Conservation (phyloP, 2,888 invertebrate species). For the Lasioglossum oenotherae region DNA sequence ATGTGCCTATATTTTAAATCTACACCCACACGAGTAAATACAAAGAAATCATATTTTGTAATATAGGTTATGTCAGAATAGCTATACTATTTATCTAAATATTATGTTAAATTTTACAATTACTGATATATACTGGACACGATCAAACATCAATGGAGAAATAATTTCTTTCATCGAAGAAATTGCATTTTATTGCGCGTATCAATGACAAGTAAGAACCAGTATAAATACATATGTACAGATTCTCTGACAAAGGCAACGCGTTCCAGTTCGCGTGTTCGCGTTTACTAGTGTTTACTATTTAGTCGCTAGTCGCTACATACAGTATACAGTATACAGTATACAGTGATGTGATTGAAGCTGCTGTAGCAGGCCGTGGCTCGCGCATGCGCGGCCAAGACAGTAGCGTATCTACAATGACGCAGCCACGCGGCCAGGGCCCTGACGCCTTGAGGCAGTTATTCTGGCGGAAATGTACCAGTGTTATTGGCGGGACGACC, state of each 20-base stretch:
- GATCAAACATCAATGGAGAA: neutral
- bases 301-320: too few relatives aligned
- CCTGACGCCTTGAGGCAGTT: too few relatives aligned
- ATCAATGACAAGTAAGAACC: neutral
- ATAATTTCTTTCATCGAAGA: neutral
- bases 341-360: too few relatives aligned
- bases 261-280: neutral
- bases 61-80: slow-evolving; percentile 13
- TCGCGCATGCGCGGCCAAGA: too few relatives aligned
- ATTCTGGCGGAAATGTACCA: too few relatives aligned
- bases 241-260: neutral
- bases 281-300: too few relatives aligned
- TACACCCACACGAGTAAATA: neutral
- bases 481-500: too few relatives aligned
- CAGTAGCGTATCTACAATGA: too few relatives aligned
- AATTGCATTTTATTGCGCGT: neutral
- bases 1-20: neutral
- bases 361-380: too few relatives aligned
- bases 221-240: neutral
- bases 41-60: neutral
- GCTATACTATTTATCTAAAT: too few relatives aligned
- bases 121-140: neutral
- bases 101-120: neutral
- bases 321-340: too few relatives aligned
- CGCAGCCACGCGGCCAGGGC: too few relatives aligned